Base-by-base conservation (phyloP, 2,113 vertebrate genomes). In the Accipiter cooperii region DNA sequence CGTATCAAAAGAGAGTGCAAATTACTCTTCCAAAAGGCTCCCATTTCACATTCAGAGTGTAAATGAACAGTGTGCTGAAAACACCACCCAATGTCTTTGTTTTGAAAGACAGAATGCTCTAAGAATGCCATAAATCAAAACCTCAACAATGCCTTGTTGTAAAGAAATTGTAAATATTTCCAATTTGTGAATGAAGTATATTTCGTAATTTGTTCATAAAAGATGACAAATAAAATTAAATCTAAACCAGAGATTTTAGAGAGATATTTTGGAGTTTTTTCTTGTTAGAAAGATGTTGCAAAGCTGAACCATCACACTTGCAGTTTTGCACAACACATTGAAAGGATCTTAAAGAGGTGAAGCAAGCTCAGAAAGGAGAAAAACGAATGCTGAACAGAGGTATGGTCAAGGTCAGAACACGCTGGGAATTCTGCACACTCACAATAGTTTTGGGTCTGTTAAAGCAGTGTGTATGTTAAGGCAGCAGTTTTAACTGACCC, bases 131-230 rank as follows among this genome's bases (percentile, higher is more conserved):
- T 96, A 89, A 96, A 96, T 96, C 89, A 94, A 97, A 98, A 98
- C 97, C 97, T 98, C 97, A 98, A 89, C 91, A 98, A 98, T 97
- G 96, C 97, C 96, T 97, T 98, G 96, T 97, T 98, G 92, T 97
- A 97, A 98, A 97, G 95, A 97, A 97, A 97, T 54, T 98, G 97
- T 98, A 98, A 97, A 98, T 98, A 98, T 91, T 98, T 98, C 92
- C 96, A 96, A 95, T 97, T 98, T 98, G 95, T 98, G 98, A 97
- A 98, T 97, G 87, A 98, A 97, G 83, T 98, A 95, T 97, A 98
- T 98, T 98, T 98, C 98, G 86, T 98, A 98, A 98, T 96, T 98
- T 98, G 96, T 98, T 98, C 98, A 97, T 98, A 98, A 97, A 97
- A 97, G 92, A 93, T 93, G 40, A 97, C 92, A 97, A 97, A 98